Conservation (phyloP, 2,888 invertebrate genomes). For the Unio pictorum region DNA sequence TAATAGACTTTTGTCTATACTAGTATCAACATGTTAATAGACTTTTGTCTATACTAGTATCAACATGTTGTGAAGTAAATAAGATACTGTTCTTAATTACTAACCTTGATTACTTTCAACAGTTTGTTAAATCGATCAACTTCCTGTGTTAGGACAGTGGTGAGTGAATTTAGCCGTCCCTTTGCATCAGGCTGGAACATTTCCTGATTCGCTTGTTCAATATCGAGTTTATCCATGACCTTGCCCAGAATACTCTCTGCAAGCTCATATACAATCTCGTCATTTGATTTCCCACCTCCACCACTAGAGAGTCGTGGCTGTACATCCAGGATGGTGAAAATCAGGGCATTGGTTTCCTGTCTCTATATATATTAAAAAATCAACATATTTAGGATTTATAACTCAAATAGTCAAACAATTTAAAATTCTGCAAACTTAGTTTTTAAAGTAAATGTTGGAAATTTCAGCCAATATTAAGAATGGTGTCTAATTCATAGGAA, state of each 20-base stretch:
- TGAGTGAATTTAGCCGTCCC: conserved; percentile 81
- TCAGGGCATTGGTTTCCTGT: conserved; percentile 83
- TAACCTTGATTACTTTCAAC: conserved; percentile 70
- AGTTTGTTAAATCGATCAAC: conserved; percentile 73
- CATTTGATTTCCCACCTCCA: conserved; percentile 79
- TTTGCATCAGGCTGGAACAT: conserved; percentile 79
- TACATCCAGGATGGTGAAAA: conserved; percentile 84
- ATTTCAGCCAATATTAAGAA: too few relatives aligned
- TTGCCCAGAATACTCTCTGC: conserved; percentile 80
- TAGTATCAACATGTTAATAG: too few relatives aligned
- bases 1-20: too few relatives aligned
- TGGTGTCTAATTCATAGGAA: too few relatives aligned
- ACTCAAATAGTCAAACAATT: too few relatives aligned
- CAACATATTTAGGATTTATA: background rate
- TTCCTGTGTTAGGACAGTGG: conserved; percentile 73
- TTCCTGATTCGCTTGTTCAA: conserved; percentile 77
- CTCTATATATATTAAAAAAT: conserved; percentile 74
- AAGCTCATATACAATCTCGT: conserved; percentile 85
- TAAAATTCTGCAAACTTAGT: too few relatives aligned
- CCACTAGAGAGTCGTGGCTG: conserved; percentile 80
- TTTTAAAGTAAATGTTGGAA: too few relatives aligned
- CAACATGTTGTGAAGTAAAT: background rate
- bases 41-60: too few relatives aligned
- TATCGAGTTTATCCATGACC: conserved; percentile 78
- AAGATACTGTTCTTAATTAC: background rate